Evolutionary conservation across 2,888 invertebrate genomes (phyloP).

Genomic region (Andrena chrysosceles): DNA sequence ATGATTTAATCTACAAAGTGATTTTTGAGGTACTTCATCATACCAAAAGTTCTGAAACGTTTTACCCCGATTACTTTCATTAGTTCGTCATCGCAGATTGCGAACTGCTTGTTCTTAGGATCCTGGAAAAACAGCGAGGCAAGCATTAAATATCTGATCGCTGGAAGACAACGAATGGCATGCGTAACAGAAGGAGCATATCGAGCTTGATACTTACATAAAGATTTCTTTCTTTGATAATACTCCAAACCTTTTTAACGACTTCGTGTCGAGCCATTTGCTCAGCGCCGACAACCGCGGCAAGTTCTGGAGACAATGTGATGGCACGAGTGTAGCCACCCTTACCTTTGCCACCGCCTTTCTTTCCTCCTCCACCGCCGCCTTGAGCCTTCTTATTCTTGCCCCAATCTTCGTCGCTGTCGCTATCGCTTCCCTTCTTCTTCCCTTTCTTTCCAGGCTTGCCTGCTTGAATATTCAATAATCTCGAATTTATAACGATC

Average conservation of each 20-base stretch:
- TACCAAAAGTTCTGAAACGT: constrained; percentile 97
- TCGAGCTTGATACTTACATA: constrained; percentile 86
- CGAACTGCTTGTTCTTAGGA: constrained; percentile 97
- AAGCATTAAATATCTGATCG: background rate
- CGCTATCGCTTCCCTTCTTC: constrained; percentile 89
- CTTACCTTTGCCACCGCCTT: constrained; percentile 81
- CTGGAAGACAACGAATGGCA: background rate
- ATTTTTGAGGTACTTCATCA: constrained; percentile 98
- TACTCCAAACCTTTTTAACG: constrained; percentile 95
- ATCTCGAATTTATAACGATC: too few species aligned
- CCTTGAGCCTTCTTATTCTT: constrained; percentile 86
- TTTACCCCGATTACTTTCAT: constrained; percentile 96
- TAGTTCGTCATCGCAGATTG: constrained; percentile 96
- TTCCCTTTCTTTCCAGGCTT: constrained; percentile 85
- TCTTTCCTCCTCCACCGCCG: constrained; percentile 83
- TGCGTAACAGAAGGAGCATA: background rate
- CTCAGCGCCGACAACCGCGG: constrained; percentile 93
- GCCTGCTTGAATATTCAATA: constrained; percentile 49
- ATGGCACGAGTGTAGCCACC: constrained; percentile 94
- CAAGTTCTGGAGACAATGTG: constrained; percentile 93
- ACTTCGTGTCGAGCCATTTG: constrained; percentile 95
- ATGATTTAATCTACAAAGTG: constrained; percentile 90
- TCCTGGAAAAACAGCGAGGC: constrained; percentile 86
- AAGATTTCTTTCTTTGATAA: constrained; percentile 95
- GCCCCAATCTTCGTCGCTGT: constrained; percentile 90